phyloP scores from a whole-genome alignment of 2,113 vertebrate genomes.

The Apodemus sylvaticus region DNA sequence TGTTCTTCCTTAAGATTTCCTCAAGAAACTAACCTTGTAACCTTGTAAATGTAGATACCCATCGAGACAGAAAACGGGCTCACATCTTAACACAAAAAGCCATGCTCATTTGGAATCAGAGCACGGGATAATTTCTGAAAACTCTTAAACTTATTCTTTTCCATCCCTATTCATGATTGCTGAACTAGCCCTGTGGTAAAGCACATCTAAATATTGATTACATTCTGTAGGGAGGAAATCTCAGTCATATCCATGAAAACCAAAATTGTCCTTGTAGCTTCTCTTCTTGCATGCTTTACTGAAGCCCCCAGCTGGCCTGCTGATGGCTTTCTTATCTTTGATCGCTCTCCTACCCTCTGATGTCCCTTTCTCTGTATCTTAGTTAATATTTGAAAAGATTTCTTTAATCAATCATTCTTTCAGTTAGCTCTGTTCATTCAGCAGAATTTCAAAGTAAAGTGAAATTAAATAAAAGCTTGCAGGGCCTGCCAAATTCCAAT shows the following conservation, averaged over 20 bases:
- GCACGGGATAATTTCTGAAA: background rate
- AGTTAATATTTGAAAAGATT: conserved; percentile 42
- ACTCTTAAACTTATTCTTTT: background rate
- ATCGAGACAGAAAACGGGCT: background rate
- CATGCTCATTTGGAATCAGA: background rate
- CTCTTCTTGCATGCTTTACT: background rate
- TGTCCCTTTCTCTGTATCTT: conserved; percentile 37
- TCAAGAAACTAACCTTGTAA: background rate
- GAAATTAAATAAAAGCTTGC: conserved; percentile 70
- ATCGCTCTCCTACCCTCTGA: background rate
- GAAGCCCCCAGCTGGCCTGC: background rate
- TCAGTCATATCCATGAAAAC: background rate
- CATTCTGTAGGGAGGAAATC: background rate
- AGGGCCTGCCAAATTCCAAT: conserved; percentile 66
- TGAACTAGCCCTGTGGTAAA: conserved; percentile 13
- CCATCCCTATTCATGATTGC: background rate
- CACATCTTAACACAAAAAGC: background rate
- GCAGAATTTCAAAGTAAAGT: conserved; percentile 70
- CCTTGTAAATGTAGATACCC: background rate
- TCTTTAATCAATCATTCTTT: conserved; percentile 58
- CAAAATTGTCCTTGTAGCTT: background rate
- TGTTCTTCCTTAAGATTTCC: background rate
- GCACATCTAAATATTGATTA: background rate
- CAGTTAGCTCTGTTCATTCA: conserved; percentile 55
- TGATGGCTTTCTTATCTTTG: conserved; percentile 6